phyloP scores from a whole-genome alignment of 2,888 invertebrate genomes.

The Sminthurides aquaticus region DNA sequence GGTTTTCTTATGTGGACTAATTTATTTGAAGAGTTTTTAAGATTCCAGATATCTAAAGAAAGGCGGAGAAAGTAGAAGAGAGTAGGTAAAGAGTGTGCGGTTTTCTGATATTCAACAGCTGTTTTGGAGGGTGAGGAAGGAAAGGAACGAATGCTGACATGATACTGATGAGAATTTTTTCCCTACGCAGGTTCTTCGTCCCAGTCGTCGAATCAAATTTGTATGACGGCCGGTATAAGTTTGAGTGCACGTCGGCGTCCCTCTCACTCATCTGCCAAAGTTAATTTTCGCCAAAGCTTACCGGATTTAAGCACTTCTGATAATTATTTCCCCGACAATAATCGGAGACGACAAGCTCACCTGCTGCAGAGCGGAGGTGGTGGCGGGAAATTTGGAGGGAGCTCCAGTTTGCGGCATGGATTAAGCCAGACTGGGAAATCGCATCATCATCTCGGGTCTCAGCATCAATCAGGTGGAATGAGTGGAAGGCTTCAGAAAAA shows the following conservation, averaged over 20 bases:
- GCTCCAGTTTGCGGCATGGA: neutral
- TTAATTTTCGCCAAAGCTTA: constrained; percentile 23
- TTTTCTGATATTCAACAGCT: no score
- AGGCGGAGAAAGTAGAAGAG: neutral
- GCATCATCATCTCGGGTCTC: no score
- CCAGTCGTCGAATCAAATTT: constrained; percentile 17
- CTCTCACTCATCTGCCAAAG: constrained; percentile 14
- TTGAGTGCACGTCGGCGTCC: constrained; percentile 13
- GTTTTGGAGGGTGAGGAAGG: no score
- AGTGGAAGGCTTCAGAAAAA: constrained; percentile 28
- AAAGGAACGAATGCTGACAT: no score
- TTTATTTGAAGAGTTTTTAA: neutral
- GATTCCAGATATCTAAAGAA: neutral
- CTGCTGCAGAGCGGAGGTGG: neutral
- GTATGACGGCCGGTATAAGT: constrained; percentile 6
- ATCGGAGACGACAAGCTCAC: constrained; percentile 16
- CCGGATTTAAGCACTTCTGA: constrained; percentile 16
- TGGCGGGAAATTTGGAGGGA: neutral
- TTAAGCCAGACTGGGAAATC: no score
- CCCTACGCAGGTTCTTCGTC: constrained; percentile 13
- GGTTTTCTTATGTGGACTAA: neutral
- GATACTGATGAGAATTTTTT: no score
- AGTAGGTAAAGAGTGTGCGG: constrained; percentile 5
- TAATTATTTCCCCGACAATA: constrained; percentile 4
- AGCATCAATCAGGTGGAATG: neutral